A percentile compares a stretch with the other conserved stretches of the same genome.
Evolutionary conservation across 2,888 invertebrate species (phyloP).

Genomic region (Nysson spinosus): DNA sequence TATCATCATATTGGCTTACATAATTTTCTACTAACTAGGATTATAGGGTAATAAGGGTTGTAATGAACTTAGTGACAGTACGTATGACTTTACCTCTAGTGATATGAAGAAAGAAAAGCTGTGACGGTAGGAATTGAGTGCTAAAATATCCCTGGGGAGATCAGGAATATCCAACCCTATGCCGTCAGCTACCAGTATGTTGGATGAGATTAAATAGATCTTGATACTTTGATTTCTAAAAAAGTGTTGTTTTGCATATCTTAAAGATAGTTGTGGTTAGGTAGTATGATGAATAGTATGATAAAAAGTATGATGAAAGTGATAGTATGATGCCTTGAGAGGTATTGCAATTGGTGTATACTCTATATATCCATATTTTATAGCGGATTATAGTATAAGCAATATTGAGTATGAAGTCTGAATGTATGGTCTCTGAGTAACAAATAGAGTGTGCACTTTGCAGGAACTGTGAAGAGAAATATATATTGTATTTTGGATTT

Average conservation of each 20-base stretch:
- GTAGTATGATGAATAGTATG: no score
- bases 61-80: constrained; percentile 4
- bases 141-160: constrained; percentile 51
- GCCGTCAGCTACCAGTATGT: constrained; percentile 73
- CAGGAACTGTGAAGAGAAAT: constrained; percentile 54
- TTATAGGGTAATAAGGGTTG: neutral
- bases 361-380: constrained; percentile 7
- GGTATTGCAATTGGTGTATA: constrained; percentile 17
- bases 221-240: neutral
- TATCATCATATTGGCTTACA: no score
- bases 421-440: constrained; percentile 29
- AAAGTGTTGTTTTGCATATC: constrained; percentile 8
- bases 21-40: no score
- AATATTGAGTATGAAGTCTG: constrained; percentile 29
- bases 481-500: constrained; percentile 45
- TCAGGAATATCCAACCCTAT: constrained; percentile 65
- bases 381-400: constrained; percentile 13
- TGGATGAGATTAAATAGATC: neutral
- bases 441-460: constrained; percentile 51
- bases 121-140: constrained; percentile 54
- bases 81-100: constrained; percentile 54
- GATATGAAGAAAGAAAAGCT: constrained; percentile 64
- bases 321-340: constrained; percentile 22
- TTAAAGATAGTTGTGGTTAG: no score
- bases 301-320: neutral